phyloP scores from a whole-genome alignment of 2,113 vertebrate species.

The Pelvicachromis taeniatus region DNA sequence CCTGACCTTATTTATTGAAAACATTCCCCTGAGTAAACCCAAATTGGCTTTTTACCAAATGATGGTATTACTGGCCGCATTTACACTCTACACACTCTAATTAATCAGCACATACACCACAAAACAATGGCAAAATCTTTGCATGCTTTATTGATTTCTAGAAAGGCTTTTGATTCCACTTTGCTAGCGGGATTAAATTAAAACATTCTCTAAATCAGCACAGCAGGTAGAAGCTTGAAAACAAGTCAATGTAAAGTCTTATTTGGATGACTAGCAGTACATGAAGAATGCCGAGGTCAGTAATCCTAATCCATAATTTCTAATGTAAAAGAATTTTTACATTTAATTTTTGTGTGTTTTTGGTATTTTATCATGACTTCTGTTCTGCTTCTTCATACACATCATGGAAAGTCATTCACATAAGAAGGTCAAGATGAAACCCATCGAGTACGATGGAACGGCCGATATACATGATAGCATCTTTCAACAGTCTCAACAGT shows the following conservation, averaged over 20 bases:
- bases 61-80: neutral
- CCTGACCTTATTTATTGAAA: neutral
- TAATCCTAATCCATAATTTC: neutral
- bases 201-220: neutral
- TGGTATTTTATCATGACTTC: neutral
- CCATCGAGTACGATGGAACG: neutral
- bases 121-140: neutral
- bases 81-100: neutral
- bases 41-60: neutral
- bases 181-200: neutral
- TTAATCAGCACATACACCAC: neutral
- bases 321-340: neutral
- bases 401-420: neutral
- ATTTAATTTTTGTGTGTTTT: neutral
- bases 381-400: neutral
- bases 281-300: neutral
- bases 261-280: neutral
- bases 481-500: neutral
- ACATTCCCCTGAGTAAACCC: neutral
- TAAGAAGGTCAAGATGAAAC: neutral
- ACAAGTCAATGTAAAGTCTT: neutral
- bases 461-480: neutral
- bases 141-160: neutral
- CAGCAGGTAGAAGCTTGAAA: neutral
- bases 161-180: neutral